phyloP scores from a whole-genome alignment of 2,797 vertebrate species.

The Perodicticus potto region DNA sequence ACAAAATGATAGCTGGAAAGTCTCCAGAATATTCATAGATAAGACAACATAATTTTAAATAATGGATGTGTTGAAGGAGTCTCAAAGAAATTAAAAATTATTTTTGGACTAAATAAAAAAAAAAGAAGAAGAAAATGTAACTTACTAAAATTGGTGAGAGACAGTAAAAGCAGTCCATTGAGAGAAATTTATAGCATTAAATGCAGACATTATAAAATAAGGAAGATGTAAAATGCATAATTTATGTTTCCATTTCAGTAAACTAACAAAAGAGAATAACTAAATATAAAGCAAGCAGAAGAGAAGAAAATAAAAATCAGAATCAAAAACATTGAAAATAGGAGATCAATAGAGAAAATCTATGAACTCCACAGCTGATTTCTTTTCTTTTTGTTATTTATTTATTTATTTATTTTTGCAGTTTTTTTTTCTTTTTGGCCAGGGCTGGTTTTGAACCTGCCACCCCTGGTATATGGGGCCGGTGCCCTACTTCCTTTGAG shows the following conservation, averaged over 20 bases:
- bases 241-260: background rate
- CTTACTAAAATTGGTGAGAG: background rate
- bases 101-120: slow-evolving; percentile 28
- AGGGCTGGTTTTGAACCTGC: too few species aligned
- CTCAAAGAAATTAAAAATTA: background rate
- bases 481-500: too few species aligned
- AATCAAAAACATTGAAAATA: background rate
- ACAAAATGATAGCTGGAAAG: slow-evolving; percentile 39
- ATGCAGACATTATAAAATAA: background rate
- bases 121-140: slow-evolving; percentile 16
- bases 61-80: background rate
- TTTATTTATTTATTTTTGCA: too few species aligned
- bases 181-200: background rate
- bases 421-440: too few species aligned
- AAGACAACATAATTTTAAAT: background rate
- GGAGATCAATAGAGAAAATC: background rate
- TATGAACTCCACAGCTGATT: background rate
- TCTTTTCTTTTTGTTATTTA: background rate
- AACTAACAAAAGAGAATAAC: background rate
- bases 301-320: slow-evolving; percentile 2
- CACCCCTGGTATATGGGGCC: too few species aligned
- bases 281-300: background rate
- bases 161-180: background rate
- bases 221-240: background rate
- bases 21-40: background rate